phyloP scores from a whole-genome alignment of 1,140 invertebrate genomes.

The Armadillidium nasatum region DNA sequence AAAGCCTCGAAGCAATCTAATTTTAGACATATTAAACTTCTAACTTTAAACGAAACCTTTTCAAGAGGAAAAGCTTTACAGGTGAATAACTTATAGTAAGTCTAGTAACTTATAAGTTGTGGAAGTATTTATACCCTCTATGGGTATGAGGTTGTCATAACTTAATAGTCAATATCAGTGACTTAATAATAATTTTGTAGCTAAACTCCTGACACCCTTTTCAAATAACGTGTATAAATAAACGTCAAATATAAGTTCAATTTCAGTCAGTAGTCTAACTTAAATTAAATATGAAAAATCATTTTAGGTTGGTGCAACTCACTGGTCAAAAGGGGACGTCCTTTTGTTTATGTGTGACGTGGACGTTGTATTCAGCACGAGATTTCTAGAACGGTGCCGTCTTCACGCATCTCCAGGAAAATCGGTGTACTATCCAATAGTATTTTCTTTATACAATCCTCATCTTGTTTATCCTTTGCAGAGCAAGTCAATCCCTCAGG shows the following conservation, averaged over 20 bases:
- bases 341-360: slow-evolving; percentile 77
- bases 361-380: slow-evolving; percentile 70
- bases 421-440: slow-evolving; percentile 77
- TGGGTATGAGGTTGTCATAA: no score
- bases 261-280: no score
- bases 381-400: slow-evolving; percentile 65
- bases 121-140: no score
- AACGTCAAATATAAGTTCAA: no score
- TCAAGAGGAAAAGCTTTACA: slow-evolving; percentile 68
- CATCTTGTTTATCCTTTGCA: slow-evolving; percentile 74
- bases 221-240: no score
- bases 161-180: no score
- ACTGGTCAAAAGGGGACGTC: slow-evolving; percentile 56
- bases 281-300: no score
- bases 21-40: slow-evolving; percentile 58
- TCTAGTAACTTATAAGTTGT: no score
- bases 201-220: no score
- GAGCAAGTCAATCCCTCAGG: slow-evolving; percentile 61
- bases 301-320: slow-evolving; percentile 50
- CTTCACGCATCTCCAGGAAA: slow-evolving; percentile 57
- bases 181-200: no score
- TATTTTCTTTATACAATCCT: slow-evolving; percentile 79
- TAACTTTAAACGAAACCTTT: slow-evolving; percentile 72
- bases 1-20: slow-evolving; percentile 52
- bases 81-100: no score